phyloP scores from a whole-genome alignment of 2,113 vertebrate species.

The Pedetes capensis region DNA sequence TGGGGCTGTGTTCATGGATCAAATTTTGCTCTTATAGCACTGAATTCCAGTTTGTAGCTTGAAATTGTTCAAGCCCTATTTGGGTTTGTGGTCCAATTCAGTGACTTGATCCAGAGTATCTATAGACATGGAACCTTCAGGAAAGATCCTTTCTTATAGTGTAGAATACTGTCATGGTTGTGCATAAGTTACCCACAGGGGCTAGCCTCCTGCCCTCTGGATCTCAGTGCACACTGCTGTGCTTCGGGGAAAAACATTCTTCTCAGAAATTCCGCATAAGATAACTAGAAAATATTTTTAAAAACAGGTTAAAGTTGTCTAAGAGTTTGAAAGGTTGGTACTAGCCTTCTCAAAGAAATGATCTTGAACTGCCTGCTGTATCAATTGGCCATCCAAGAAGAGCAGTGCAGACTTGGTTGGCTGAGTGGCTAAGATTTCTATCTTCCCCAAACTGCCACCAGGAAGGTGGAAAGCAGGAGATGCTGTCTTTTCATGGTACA shows the following conservation, averaged over 20 bases:
- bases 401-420: accelerated
- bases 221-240: background rate
- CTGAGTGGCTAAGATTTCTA: background rate
- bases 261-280: background rate
- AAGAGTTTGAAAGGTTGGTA: background rate
- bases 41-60: background rate
- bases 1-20: accelerated
- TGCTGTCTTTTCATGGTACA: background rate
- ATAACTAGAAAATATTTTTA: background rate
- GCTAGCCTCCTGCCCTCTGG: background rate
- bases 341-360: background rate
- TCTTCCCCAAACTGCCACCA: background rate
- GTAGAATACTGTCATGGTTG: background rate
- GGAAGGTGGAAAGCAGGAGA: background rate
- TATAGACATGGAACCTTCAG: background rate
- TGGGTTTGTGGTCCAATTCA: background rate
- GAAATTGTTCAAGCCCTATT: background rate
- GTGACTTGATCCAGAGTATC: background rate
- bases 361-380: accelerated
- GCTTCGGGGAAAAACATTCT: background rate
- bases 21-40: background rate
- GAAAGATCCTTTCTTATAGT: background rate
- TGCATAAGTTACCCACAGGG: background rate
- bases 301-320: background rate
- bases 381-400: background rate